Evolutionary conservation across 2,113 vertebrate genomes (phyloP), one percentile per base, ranked within the genome.

Genomic region (Sander lucioperca): DNA sequence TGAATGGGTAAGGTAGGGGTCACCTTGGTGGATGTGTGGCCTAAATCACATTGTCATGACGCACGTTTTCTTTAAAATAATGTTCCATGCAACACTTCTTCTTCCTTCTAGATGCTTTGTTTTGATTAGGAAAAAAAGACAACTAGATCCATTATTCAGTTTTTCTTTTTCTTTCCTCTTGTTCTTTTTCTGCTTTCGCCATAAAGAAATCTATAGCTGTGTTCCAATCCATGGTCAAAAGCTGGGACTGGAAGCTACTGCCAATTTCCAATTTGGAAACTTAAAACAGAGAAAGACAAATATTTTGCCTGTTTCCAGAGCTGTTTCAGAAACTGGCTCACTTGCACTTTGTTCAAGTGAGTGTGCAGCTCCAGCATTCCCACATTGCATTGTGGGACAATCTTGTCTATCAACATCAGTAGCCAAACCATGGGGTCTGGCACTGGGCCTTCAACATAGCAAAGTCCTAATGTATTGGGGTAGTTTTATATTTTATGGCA

Each of bases 1-100:
- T 59, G 27, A 54, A 39, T 13, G 15, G 76, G 73, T 78, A 64
- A 75, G 75, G 33, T 27, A 23, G 72, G 47, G 79, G 79, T 87
- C 76, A 67, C 61, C 58, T 84, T 50, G 23, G 39, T 59, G 36
- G 48, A 56, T 79, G 67, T 80, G 63, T 74, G 58, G 65, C 63
- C 61, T 59, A 61, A 61, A 72, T 57, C 16, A 61, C 9, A 30
- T 16, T 62, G 23, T 74, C 33, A 64, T 50, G 6, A 59, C 65
- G 2, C 57, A 53, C 1, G 7, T 77, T 80, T 67, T 43, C 33
- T 45, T 48, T 47, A 9, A 59, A 62, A 63, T 74, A 71, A 23
- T 54, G 11, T 53, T 4, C 36, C 23, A 27, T 14, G 5, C 56
- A 59, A 61, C 56, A 65, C 48, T 36, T 18, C 7, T 83, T 62